A percentile compares a stretch with the other conserved stretches of the same genome.
These are phyloP conservation scores for Eolophus roseicapilla DNA, from an alignment of 2,113 vertebrate species.

Conservation along the genomic window DNA sequence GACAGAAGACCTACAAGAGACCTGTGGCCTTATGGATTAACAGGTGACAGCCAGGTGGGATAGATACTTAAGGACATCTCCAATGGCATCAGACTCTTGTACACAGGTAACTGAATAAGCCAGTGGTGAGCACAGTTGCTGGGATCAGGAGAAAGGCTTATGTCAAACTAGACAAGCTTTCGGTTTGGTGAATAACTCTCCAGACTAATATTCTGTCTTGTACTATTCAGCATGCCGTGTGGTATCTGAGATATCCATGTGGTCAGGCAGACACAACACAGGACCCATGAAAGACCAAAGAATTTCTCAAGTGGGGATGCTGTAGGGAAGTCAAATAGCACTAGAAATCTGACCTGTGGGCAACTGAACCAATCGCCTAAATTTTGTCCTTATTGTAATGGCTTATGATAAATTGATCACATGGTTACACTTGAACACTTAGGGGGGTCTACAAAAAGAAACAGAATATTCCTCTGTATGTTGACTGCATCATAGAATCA, in stretches of 20 bases:
- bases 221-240: not conserved
- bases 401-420: not conserved
- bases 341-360: not conserved
- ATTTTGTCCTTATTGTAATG: not conserved
- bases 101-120: not conserved
- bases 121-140: not conserved
- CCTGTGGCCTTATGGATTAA: not conserved
- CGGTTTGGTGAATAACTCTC: not conserved
- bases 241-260: not conserved
- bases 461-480: not conserved
- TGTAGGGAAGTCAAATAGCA: not conserved
- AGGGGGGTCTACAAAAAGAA: not conserved
- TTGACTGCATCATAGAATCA: not conserved
- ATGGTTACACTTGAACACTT: not conserved
- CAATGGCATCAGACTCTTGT: not conserved
- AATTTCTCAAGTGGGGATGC: not conserved
- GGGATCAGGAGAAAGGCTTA: not conserved
- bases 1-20: not conserved
- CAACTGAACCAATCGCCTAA: not conserved
- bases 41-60: not conserved
- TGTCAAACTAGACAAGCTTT: not conserved
- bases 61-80: not conserved
- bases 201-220: not conserved
- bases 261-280: fast-evolving
- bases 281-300: not conserved